Evolutionary conservation across 2,797 vertebrate genomes (phyloP), one percentile per base, ranked within the genome.

Genomic region (Acanthopagrus latus): DNA sequence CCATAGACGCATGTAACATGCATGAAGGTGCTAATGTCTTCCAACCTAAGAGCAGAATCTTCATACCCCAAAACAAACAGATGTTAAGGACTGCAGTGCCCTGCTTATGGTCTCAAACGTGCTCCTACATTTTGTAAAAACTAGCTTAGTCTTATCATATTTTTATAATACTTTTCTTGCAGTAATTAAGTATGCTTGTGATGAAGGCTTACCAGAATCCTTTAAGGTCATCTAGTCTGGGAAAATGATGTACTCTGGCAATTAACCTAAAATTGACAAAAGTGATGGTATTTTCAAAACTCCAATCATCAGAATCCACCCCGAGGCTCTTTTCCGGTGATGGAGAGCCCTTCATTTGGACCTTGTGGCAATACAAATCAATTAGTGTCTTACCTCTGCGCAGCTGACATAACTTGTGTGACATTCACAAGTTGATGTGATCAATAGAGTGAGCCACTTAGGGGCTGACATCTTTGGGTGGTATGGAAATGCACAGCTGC

Each of bases 401-500:
- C 44, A 66, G 55, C 65, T 71, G 38, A 68, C 25, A 56, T 3
- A 44, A 79, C 54, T 55, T 48, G 13, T 58, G 57, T 83, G 66
- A 79, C 78, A 81, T 85, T 76, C 46, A 60, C 16, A 70, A 74
- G 57, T 65, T 76, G 69, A 71, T 52, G 27, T 29, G 51, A 86
- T 86, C 72, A 79, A 79, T 77, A 54, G 2, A 71, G 47, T 44
- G 25, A 80, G 62, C 67, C 51, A 71, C 74, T 70, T 60, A 66
- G 7, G 14, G 27, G 33, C 56, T 55, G 17, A 66, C 44, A 65
- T 67, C 23, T 81, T 68, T 57, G 41, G 63, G 63, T 74, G 64
- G 77, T 74, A 71, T 68, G 56, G 64, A 81, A 72, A 81, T 75
- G 58, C 69, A 77, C 77, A 76, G 75, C 72, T 75, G 57, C 46